Conservation (phyloP, 2,888 invertebrate genomes). For the Leptothorax acervorum region DNA sequence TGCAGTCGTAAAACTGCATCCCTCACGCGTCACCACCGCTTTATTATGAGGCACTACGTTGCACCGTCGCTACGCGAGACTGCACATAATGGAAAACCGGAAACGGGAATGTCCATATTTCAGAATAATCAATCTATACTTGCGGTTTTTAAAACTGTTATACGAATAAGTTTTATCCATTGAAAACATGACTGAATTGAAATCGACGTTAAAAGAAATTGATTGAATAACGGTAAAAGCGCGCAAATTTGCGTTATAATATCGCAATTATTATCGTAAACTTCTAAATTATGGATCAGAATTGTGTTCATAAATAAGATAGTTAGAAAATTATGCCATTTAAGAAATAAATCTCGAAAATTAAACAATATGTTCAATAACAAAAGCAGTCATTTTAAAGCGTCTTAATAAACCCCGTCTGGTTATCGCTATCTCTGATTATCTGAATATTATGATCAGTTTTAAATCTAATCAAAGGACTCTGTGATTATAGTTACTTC, state of each 20-base stretch:
- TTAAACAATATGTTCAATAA: background rate
- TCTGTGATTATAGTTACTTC: conserved; percentile 32
- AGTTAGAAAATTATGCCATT: background rate
- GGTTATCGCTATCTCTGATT: background rate
- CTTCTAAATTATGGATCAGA: background rate
- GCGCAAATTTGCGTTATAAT: background rate
- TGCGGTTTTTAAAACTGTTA: background rate
- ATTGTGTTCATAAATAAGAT: background rate
- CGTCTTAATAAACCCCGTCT: conserved; percentile 15
- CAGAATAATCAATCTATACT: conserved; percentile 4
- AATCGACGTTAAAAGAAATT: background rate
- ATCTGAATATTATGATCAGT: conserved; percentile 1
- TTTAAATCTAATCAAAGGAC: conserved; percentile 35
- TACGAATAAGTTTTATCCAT: background rate
- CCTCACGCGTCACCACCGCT: conserved; percentile 7
- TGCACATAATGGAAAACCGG: conserved; percentile 42
- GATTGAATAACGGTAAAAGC: background rate
- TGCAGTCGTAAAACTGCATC: conserved; percentile 54
- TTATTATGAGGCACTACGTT: conserved; percentile 1
- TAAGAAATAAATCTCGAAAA: background rate
- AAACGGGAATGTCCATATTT: background rate
- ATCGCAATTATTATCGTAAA: background rate
- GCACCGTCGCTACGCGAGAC: conserved; percentile 43
- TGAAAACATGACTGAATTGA: background rate
- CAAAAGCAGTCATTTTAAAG: background rate